Evolutionary conservation across 2,113 vertebrate species (phyloP).

Genomic region (Terrapene triunguis): DNA sequence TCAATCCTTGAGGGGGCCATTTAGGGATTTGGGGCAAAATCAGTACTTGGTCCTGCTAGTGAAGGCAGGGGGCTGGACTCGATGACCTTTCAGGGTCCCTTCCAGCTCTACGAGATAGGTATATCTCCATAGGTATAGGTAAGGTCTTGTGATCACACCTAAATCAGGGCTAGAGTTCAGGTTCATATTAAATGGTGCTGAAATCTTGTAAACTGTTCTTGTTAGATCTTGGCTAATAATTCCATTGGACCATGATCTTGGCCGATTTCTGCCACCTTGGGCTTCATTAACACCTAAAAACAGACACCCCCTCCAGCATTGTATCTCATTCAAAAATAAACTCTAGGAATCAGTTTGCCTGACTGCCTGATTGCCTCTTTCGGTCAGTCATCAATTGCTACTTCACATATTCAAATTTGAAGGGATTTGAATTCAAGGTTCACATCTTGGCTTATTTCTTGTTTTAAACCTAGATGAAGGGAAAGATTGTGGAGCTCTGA

Average conservation of each 20-base stretch:
- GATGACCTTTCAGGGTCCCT: too few species aligned
- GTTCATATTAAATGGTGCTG: background rate
- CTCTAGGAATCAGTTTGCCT: background rate
- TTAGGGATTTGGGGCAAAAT: too few species aligned
- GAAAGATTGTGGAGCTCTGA: background rate
- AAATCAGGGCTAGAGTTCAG: background rate
- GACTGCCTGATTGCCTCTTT: background rate
- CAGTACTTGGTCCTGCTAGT: too few species aligned
- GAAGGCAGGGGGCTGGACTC: too few species aligned
- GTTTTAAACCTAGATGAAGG: background rate
- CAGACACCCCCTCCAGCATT: slow-evolving; percentile 7
- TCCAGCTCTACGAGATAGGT: too few species aligned
- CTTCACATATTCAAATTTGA: background rate
- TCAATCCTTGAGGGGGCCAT: too few species aligned
- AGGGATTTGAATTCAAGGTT: background rate
- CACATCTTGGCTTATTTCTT: background rate
- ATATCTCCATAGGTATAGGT: background rate
- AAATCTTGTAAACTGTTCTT: background rate
- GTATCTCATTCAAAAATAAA: slow-evolving; percentile 18
- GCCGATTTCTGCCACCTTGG: slow-evolving; percentile 18
- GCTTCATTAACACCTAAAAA: slow-evolving; percentile 13
- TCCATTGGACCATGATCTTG: background rate
- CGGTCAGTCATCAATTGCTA: background rate
- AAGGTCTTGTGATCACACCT: background rate
- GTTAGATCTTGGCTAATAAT: background rate